Conservation (phyloP, 2,797 vertebrate species). For the Sandelia bainsii region DNA sequence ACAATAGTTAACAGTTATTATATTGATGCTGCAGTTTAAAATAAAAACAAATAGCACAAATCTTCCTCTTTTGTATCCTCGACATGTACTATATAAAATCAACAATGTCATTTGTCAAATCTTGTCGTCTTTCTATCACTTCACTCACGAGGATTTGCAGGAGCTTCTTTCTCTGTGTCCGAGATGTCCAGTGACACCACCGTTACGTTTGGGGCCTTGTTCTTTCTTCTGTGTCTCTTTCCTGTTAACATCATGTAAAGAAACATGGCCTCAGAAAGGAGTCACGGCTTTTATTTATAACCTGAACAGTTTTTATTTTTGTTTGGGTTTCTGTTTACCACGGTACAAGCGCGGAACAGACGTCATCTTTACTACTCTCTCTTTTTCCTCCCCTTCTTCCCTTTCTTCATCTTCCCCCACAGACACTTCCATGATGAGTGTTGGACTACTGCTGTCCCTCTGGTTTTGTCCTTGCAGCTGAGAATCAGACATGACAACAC, state of each 20-base stretch:
- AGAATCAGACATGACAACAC: constrained; percentile 34
- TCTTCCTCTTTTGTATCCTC: background rate
- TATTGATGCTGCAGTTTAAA: no score
- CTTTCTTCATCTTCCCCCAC: constrained; percentile 60
- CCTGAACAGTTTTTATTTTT: constrained; percentile 1
- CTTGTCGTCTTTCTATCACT: background rate
- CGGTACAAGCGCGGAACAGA: constrained; percentile 31
- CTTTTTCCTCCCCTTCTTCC: constrained; percentile 54
- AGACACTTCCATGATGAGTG: constrained; percentile 68
- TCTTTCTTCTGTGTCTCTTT: constrained; percentile 45
- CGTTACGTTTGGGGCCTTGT: constrained; percentile 20
- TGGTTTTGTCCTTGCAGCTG: constrained; percentile 52
- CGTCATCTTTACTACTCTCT: constrained; percentile 45
- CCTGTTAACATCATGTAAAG: constrained; percentile 31
- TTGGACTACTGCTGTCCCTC: constrained; percentile 58
- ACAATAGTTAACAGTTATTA: background rate
- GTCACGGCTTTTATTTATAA: background rate
- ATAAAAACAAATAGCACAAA: background rate
- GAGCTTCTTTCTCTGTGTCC: constrained; percentile 39
- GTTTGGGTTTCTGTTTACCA: constrained; percentile 55
- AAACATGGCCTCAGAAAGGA: constrained; percentile 4
- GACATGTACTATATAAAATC: background rate
- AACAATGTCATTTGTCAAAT: background rate
- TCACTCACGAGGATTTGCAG: constrained; percentile 55
- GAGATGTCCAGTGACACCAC: constrained; percentile 22